Evolutionary conservation across 53 echinoderm and acorn worm species (phyloP).

Genomic region (Temnopleurus reevesii): DNA sequence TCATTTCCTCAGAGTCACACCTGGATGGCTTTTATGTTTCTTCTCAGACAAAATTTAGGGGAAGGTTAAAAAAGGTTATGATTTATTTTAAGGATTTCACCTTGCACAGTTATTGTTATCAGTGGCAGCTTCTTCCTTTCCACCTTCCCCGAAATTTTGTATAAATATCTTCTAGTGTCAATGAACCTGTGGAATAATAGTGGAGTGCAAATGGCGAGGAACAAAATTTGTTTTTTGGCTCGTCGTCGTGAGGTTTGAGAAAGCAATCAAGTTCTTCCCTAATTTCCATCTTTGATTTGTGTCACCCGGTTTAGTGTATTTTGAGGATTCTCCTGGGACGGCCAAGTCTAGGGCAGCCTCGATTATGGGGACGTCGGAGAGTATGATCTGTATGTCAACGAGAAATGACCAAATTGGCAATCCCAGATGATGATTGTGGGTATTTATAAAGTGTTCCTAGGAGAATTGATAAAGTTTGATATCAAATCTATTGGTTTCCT

Average conservation of each 20-base stretch:
- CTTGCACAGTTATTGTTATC: no score
- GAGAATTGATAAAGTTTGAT: not conserved
- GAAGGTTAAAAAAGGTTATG: no score
- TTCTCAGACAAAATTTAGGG: no score
- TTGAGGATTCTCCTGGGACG: not conserved
- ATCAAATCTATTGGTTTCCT: not conserved
- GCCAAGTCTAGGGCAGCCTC: constrained; percentile 16
- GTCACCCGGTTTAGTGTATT: not conserved
- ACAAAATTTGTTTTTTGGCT: constrained; percentile 17
- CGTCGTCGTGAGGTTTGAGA: not conserved
- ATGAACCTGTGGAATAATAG: no score
- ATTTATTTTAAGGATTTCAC: no score
- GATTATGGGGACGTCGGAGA: not conserved
- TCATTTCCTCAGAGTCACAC: no score
- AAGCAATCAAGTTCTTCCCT: constrained; percentile 27
- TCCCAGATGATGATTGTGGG: not conserved
- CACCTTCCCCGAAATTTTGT: no score
- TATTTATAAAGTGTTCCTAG: not conserved
- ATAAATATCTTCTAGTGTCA: no score
- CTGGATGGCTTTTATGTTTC: no score
- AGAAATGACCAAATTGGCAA: constrained; percentile 26
- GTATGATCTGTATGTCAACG: not conserved
- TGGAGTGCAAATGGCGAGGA: not conserved
- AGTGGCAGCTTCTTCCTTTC: no score
- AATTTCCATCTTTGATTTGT: constrained; percentile 42